These are phyloP conservation scores for Coelopa pilipes DNA, from an alignment of 2,888 invertebrate species.

Conservation along the genomic window DNA sequence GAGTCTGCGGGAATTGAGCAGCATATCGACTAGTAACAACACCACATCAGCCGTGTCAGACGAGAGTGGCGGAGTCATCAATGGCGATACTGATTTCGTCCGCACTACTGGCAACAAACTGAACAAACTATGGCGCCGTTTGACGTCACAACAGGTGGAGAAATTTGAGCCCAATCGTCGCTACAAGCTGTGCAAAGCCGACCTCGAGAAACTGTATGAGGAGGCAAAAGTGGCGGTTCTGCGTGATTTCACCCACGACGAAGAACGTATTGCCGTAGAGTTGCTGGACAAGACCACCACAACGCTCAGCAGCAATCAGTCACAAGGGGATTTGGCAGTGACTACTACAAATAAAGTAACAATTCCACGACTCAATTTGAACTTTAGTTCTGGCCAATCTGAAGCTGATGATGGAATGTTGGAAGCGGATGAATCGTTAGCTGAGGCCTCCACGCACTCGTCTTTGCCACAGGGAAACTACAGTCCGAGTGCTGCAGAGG, in stretches of 20 bases:
- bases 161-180: slow-evolving; percentile 63
- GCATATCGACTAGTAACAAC: slow-evolving; percentile 47
- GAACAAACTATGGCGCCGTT: slow-evolving; percentile 67
- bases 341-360: slow-evolving; percentile 27
- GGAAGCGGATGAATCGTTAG: slow-evolving; percentile 33
- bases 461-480: slow-evolving; percentile 40
- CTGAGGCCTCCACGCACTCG: slow-evolving; percentile 30
- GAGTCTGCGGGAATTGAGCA: slow-evolving; percentile 56
- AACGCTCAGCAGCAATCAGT: slow-evolving; percentile 36
- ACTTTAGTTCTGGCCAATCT: slow-evolving; percentile 53
- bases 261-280: slow-evolving; percentile 50
- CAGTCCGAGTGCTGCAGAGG: slow-evolving; percentile 51
- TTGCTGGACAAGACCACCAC: slow-evolving; percentile 48
- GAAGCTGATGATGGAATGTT: slow-evolving; percentile 44
- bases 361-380: slow-evolving; percentile 55
- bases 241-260: slow-evolving; percentile 52
- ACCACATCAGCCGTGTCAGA: slow-evolving; percentile 30
- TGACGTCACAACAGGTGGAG: slow-evolving; percentile 64
- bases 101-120: slow-evolving; percentile 62
- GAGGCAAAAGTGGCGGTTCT: slow-evolving; percentile 62
- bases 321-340: not conserved
- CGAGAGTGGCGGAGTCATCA: too few relatives aligned
- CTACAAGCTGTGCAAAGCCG: slow-evolving; percentile 65
- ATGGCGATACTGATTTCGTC: slow-evolving; percentile 47
- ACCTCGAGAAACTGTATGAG: slow-evolving; percentile 66